These are phyloP conservation scores for Leptoteleia sp. DNA, from an alignment of 1,140 invertebrate species.

Conservation along the genomic window DNA sequence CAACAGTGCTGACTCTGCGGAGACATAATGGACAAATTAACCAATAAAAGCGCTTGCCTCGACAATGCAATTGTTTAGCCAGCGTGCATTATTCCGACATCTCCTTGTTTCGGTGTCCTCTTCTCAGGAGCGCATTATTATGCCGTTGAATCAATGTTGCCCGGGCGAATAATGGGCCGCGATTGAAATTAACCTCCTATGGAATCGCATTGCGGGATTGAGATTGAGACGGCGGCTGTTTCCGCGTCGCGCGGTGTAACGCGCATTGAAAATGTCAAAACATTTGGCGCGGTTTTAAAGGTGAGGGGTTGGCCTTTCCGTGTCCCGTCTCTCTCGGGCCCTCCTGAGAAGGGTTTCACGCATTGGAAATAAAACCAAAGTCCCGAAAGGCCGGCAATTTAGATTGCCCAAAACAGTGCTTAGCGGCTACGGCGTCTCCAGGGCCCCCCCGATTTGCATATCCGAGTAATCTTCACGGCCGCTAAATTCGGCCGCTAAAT, in stretches of 20 bases:
- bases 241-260: constrained; percentile 11
- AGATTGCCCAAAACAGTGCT: constrained; percentile 61
- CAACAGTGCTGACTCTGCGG: constrained; percentile 18
- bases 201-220: background rate
- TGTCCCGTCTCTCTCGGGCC: background rate
- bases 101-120: constrained; percentile 46
- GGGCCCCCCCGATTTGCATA: constrained; percentile 58
- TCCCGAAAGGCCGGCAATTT: constrained; percentile 24
- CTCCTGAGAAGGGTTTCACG: constrained; percentile 32
- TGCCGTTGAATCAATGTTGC: constrained; percentile 36
- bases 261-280: constrained; percentile 49
- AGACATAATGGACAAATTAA: constrained; percentile 46
- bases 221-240: background rate
- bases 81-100: constrained; percentile 20
- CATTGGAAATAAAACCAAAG: constrained; percentile 21
- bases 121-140: constrained; percentile 25
- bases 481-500: constrained; percentile 54
- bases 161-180: constrained; percentile 20
- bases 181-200: constrained; percentile 26
- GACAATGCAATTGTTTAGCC: constrained; percentile 35
- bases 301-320: constrained; percentile 47
- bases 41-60: constrained; percentile 32
- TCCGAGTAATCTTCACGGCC: constrained; percentile 53
- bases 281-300: constrained; percentile 45
- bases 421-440: constrained; percentile 5